Base-by-base conservation (phyloP, 2,113 vertebrate genomes). In the Gambusia holbrooki region DNA sequence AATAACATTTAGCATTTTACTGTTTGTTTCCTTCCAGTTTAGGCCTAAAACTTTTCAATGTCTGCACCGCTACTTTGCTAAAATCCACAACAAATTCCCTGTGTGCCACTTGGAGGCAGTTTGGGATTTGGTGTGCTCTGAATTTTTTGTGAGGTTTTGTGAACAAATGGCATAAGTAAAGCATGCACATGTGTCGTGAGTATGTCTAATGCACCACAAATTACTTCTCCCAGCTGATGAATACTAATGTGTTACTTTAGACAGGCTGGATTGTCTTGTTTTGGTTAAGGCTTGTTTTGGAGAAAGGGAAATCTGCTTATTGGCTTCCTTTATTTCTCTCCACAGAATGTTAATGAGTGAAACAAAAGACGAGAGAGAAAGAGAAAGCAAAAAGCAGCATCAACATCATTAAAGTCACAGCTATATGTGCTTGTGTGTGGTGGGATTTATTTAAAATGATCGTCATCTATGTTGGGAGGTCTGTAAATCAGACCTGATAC, bases 181-280 rank as follows among this genome's bases (percentile, higher is more conserved):
- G 28, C 75, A 37, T 77, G 67, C 19, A 1, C 75, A 77, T 88
- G 74, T 68, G 69, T 40, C 62, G 74, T 66, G 70, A 69, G 65
- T 54, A 73, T 62, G 74, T 84, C 19, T 83, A 78, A 84, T 77
- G 72, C 71, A 82, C 80, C 68, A 17, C 32, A 73, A 84, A 88
- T 81, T 37, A 76, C 66, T 78, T 81, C 71, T 81, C 77, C 66
- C 69, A 77, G 51, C 74, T 73, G 65, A 84, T 85, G 82, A 90
- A 89, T 81, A 67, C 63, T 70, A 82, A 89, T 83, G 27, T 12
- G n/a, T 77, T 80, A 82, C 79, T 86, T 84, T 82, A 58, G 65
- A 82, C 60, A 66, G 70, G 69, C 54, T 74, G 74, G 76, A 76
- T 70, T 73, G 42, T 85, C 73, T 82, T 86, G 69, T 75, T 84